A percentile compares a stretch with the other conserved stretches of the same genome.
These are phyloP conservation scores for Drosophila ohnishii DNA, from an alignment of 1,140 invertebrate genomes.

Conservation along the genomic window DNA sequence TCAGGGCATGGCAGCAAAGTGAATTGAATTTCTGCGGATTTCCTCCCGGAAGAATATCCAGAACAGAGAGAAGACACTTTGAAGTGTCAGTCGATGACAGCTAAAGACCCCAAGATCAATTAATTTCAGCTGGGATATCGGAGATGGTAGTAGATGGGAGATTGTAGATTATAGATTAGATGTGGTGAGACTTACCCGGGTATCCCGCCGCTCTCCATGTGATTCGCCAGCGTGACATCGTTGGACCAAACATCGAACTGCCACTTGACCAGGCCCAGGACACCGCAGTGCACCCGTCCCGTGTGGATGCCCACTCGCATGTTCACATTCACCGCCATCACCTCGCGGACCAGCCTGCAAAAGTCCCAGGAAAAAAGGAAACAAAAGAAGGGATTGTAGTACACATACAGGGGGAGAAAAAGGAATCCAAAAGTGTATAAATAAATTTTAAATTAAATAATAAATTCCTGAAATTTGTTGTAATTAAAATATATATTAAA, in stretches of 20 bases:
- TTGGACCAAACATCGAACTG: slow-evolving; percentile 98
- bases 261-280: slow-evolving; percentile 92
- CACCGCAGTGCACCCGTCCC: slow-evolving; percentile 95
- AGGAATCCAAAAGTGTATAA: neutral
- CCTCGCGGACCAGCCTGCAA: slow-evolving; percentile 91
- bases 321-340: slow-evolving; percentile 95
- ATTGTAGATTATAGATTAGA: slow-evolving; percentile 16
- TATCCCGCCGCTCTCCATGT: slow-evolving; percentile 97
- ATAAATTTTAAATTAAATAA: neutral
- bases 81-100: slow-evolving; percentile 35
- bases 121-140: slow-evolving; percentile 16
- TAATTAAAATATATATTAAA: neutral
- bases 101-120: slow-evolving; percentile 26
- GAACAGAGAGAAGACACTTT: slow-evolving; percentile 29
- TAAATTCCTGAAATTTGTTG: too few relatives aligned
- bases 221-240: slow-evolving; percentile 97
- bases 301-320: slow-evolving; percentile 98
- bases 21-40: slow-evolving; percentile 35
- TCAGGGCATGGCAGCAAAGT: slow-evolving; percentile 6
- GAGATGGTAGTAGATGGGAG: neutral
- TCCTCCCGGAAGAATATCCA: neutral
- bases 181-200: slow-evolving; percentile 89
- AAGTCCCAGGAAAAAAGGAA: slow-evolving; percentile 2
- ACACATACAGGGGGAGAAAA: neutral
- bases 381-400: slow-evolving; percentile 3